Base-by-base conservation (phyloP, 2,888 invertebrate species). In the Cantharis nigra region DNA sequence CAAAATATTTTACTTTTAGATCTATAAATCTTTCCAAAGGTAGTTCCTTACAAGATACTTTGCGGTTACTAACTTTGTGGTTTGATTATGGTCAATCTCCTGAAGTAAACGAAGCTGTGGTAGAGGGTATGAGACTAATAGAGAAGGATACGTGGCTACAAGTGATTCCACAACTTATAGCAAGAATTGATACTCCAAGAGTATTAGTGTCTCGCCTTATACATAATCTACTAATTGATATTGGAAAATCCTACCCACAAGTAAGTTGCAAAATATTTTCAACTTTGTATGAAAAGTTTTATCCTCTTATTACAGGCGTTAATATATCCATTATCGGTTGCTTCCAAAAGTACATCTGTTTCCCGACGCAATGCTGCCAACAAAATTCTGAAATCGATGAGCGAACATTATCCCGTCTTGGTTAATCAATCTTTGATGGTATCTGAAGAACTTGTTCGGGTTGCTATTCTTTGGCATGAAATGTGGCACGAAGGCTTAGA, bases 101-200 rank as follows among this genome's bases (percentile, higher is more conserved):
- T 0, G 96, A 97, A 82, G 98, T 99, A 0, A 96, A 97, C 86
- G 97, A 98, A 81, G 97, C 98, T 0, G 92, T 99, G 63, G 92
- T 94, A 0, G 98, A 97, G 83, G 98, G 98, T 1, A 95, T 99
- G 81, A 93, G 96, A 82, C 92, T 95, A 1, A 98, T 99, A 63
- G 97, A 98, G 86, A 97, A 99, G 79, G 98, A 98, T 85, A 99
- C 98, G 3, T 99, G 99, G 99, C 91, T 99, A 10, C 99, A 99
- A 91, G 98, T 99, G 0, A 98, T 99, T 82, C 99, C 99, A 0
- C 99, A 99, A 87, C 90, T 99, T 30, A 99, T 99, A 81, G 99
- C 99, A 0, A 92, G 99, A 72, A 98, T 99, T 79, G 99, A 99
- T 86, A 98, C 98, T 0, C 96, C 96, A 0, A 91, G 97, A 49